These are phyloP conservation scores for Patiria miniata DNA, from an alignment of 35 echinoderm and acorn worm species.

Conservation along the genomic window DNA sequence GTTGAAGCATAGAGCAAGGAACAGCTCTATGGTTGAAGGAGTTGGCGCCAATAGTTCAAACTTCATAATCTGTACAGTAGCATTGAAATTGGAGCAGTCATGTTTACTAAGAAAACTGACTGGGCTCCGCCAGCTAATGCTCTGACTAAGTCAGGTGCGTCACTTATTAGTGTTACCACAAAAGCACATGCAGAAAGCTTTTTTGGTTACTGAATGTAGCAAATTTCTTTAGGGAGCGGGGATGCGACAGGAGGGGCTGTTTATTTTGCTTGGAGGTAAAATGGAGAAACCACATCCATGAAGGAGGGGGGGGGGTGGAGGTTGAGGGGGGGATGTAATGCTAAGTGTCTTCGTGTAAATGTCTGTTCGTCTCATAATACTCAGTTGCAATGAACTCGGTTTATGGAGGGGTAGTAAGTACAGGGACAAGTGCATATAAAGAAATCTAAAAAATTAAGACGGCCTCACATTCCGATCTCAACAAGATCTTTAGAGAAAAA, in stretches of 20 bases:
- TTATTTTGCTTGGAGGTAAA: conserved; percentile 7
- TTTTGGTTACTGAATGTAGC: conserved; percentile 5
- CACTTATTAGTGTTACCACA: no score
- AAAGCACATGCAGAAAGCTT: neutral
- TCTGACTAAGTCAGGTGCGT: no score
- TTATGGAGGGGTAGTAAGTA: neutral
- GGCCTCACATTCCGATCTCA: no score
- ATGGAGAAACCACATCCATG: conserved; percentile 3
- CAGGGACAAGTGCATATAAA: no score
- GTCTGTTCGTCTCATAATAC: neutral
- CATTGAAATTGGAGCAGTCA: neutral
- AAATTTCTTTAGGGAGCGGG: neutral
- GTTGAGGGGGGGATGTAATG: neutral
- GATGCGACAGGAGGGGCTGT: neutral
- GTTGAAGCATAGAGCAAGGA: no score
- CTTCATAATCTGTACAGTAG: no score
- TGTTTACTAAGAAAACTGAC: conserved; percentile 17
- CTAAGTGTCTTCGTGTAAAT: neutral
- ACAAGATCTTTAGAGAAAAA: no score
- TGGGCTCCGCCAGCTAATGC: neutral
- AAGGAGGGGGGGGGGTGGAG: neutral
- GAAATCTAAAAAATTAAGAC: no score
- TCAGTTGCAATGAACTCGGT: neutral
- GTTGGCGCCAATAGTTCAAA: no score
- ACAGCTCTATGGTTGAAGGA: no score